A percentile compares a stretch with the other conserved stretches of the same genome.
Conservation (phyloP, 2,888 invertebrate species). For the Sphinx pinastri region DNA sequence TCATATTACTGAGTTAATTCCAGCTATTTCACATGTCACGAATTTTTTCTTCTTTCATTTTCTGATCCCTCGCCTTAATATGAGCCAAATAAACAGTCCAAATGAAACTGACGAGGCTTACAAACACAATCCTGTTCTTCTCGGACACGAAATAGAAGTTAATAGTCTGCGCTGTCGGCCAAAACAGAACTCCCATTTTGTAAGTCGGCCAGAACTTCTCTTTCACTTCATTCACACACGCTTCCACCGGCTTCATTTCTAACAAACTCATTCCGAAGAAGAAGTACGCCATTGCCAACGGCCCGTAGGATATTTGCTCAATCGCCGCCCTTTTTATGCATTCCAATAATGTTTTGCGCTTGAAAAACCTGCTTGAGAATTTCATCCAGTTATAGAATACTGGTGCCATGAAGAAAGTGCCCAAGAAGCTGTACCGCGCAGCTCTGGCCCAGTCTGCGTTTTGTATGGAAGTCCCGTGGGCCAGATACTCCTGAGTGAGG, state of each 20-base stretch:
- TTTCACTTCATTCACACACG: slow-evolving; percentile 86
- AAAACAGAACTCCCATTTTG: slow-evolving; percentile 86
- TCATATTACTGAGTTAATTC: no score
- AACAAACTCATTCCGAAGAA: slow-evolving; percentile 90
- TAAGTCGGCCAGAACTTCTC: slow-evolving; percentile 90
- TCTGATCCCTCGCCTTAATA: slow-evolving; percentile 84
- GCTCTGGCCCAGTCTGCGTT: slow-evolving; percentile 84
- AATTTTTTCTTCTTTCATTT: not conserved
- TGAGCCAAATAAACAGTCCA: slow-evolving; percentile 92
- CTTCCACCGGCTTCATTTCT: slow-evolving; percentile 85
- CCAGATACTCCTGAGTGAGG: slow-evolving; percentile 85
- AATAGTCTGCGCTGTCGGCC: slow-evolving; percentile 89
- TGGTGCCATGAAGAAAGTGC: slow-evolving; percentile 90
- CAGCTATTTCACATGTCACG: no score
- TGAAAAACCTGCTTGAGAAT: slow-evolving; percentile 62
- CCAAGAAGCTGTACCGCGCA: slow-evolving; percentile 87
- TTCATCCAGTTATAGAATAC: slow-evolving; percentile 90
- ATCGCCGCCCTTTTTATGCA: slow-evolving; percentile 74
- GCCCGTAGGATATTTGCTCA: slow-evolving; percentile 89
- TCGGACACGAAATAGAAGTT: slow-evolving; percentile 89
- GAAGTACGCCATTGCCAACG: slow-evolving; percentile 88
- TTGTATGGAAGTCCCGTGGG: slow-evolving; percentile 52
- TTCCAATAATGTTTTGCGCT: slow-evolving; percentile 50
- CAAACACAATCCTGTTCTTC: slow-evolving; percentile 88
- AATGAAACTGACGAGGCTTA: slow-evolving; percentile 88